Base-by-base conservation (phyloP, 2,888 invertebrate species). In the Drosophila buzzatii region DNA sequence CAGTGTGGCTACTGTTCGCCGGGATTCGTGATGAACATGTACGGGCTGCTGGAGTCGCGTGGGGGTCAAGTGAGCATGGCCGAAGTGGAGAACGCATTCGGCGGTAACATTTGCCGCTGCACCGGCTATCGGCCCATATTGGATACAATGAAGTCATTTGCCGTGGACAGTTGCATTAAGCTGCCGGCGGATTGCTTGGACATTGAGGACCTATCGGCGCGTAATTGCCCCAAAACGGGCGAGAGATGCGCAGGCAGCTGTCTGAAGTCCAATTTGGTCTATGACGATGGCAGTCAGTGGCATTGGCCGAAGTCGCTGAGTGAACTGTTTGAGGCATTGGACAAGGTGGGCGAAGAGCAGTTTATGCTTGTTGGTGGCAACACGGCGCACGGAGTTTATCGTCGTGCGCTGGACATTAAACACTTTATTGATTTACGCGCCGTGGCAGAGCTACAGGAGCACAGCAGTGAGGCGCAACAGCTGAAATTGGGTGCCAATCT, bases 41-140 rank as follows among this genome's bases (percentile, higher is more conserved):
- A 76, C 90, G 95, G 95, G 37, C 82, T 95, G 41, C 88, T 94
- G 55, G 93, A 94, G 85, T 91, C 93, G 0, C 94, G 94, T 49
- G 73, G 68, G 0, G 94, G 94, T 39, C 92, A 93, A 39, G 82
- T 96, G 18, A 94, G 94, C 1, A 94, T 94, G 94, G 92, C 94
- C 75, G 95, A 96, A 78, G 94, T 97, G 14, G 97, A 97, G 91
- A 95, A 96, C 83, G 95, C 96, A 0, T 96, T 97, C 83, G 97
- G 96, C 5, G 94, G 96, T 42, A 96, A 97, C 77, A 95, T 97
- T 33, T 97, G 97, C 79, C 94, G 97, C 58, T 97, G 97, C 85
- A 97, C 97, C 0, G 97, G 97, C 0, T 97, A 96, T 88, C 94
- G 97, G 14, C 95, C 97, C 1, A 97, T 97, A 72, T 93, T 96